Conservation (phyloP, 2,113 vertebrate species). For the Gopherus evgoodei region DNA sequence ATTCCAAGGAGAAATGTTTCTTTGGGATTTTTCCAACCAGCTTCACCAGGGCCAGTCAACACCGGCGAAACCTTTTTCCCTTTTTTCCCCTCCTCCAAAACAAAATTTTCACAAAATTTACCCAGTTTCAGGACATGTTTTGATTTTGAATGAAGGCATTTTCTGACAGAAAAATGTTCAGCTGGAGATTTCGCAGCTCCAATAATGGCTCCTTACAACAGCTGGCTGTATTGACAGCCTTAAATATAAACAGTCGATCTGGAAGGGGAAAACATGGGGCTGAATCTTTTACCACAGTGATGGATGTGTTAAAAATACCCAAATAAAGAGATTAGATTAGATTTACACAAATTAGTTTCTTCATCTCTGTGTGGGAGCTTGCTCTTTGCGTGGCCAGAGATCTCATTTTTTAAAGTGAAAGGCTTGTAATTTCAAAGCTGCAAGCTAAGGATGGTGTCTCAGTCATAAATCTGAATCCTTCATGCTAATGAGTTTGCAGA, state of each 20-base stretch:
- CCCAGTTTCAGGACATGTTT: neutral
- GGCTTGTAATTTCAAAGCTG: neutral
- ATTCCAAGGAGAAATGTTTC: neutral
- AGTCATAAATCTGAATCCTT: neutral
- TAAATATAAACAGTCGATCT: neutral
- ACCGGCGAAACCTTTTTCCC: neutral
- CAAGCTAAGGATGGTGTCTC: neutral
- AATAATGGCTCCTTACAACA: neutral
- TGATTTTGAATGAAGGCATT: neutral
- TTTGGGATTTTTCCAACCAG: neutral
- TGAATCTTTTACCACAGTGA: neutral
- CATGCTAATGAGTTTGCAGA: neutral
- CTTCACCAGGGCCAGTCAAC: neutral
- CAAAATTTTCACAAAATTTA: neutral
- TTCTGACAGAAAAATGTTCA: neutral
- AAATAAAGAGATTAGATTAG: neutral
- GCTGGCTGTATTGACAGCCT: neutral
- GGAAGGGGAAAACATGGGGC: neutral
- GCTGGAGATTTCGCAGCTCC: neutral
- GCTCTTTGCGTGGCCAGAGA: neutral
- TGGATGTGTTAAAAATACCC: fast-evolving
- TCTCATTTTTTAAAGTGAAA: neutral
- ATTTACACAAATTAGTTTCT: neutral
- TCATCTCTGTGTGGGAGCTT: neutral
- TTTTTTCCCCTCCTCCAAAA: neutral